These are phyloP conservation scores for Pongo abelii DNA, from an alignment of 2,113 vertebrate genomes.

Conservation along the genomic window DNA sequence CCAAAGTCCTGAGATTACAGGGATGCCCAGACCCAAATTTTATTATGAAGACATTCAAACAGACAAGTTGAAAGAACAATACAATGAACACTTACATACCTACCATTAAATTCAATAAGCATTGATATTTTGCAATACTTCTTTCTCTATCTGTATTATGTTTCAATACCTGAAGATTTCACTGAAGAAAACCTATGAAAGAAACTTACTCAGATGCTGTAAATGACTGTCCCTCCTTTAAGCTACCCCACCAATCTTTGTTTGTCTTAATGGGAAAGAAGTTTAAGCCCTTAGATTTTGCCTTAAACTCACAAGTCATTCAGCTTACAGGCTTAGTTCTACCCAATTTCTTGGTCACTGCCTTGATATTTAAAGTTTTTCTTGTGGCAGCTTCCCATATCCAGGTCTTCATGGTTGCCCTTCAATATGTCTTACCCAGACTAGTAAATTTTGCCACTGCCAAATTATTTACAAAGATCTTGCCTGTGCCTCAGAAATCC, in stretches of 20 bases:
- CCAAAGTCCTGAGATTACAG: no score
- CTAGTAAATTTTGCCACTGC: not conserved
- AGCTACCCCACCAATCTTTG: not conserved
- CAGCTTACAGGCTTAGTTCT: not conserved
- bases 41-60: not conserved
- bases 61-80: not conserved
- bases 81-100: not conserved
- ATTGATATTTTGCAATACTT: not conserved
- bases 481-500: not conserved
- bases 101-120: not conserved
- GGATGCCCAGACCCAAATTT: not conserved
- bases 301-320: not conserved
- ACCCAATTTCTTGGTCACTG: not conserved
- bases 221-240: not conserved
- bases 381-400: not conserved
- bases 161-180: not conserved
- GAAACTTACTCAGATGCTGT: not conserved
- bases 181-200: not conserved
- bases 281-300: not conserved
- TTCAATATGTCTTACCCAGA: not conserved
- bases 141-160: not conserved
- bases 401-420: not conserved
- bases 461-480: not conserved
- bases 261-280: not conserved
- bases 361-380: not conserved